Conservation (phyloP, 2,113 vertebrate genomes). For the Planiliza haematocheilus region DNA sequence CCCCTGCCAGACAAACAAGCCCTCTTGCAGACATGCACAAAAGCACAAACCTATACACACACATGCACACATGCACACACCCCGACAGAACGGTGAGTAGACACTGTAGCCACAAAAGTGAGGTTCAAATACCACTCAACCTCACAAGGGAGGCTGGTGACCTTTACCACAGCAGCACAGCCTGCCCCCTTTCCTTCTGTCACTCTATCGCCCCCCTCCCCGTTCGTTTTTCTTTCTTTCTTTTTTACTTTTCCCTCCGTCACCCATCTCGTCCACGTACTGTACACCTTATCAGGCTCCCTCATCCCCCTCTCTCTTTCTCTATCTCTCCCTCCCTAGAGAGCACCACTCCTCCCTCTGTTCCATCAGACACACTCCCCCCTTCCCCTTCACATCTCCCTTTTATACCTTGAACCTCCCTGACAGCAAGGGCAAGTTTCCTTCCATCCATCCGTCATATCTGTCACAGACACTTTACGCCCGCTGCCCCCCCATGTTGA, state of each 20-base stretch:
- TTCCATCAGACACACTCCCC: constrained; percentile 36
- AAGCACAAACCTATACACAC: constrained; percentile 17
- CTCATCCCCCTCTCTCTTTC: constrained; percentile 36
- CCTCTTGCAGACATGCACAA: constrained; percentile 18
- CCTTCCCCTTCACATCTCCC: constrained; percentile 58
- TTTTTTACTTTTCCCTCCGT: constrained; percentile 33
- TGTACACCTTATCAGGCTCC: constrained; percentile 61
- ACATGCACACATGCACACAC: constrained; percentile 19
- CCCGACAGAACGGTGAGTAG: constrained; percentile 40
- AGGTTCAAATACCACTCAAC: constrained; percentile 82
- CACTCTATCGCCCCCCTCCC: constrained; percentile 49
- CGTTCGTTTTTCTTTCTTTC: too few species aligned
- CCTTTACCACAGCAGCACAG: constrained; percentile 77
- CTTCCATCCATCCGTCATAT: constrained; percentile 66
- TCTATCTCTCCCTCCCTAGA: constrained; percentile 47
- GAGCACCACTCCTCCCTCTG: constrained; percentile 52
- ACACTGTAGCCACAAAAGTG: constrained; percentile 69
- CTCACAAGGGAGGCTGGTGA: constrained; percentile 79
- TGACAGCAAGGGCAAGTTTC: constrained; percentile 72
- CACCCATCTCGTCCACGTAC: constrained; percentile 50
- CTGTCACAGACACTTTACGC: constrained; percentile 65
- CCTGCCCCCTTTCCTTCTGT: constrained; percentile 66
- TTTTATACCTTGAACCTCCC: constrained; percentile 66
- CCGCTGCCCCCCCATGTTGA: constrained; percentile 12
- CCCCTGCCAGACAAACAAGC: constrained; percentile 57